phyloP scores from a whole-genome alignment of 2,113 vertebrate genomes.

The Desmodus rotundus region DNA sequence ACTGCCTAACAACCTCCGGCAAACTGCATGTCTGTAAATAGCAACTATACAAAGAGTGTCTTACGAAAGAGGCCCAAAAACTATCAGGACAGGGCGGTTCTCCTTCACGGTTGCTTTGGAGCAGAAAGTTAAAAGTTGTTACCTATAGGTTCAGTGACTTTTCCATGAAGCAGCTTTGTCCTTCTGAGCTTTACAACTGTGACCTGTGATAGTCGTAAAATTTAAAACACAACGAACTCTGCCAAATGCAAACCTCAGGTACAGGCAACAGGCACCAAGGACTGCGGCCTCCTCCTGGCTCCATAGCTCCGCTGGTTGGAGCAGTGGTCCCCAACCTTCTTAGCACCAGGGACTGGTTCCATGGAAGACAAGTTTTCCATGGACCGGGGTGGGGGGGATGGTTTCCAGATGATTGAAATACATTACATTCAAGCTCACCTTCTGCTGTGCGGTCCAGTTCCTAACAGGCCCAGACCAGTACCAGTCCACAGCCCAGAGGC shows the following conservation, averaged over 20 bases:
- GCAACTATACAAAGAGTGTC: conserved; percentile 28
- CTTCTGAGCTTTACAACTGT: background rate
- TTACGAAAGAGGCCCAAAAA: background rate
- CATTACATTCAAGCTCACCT: no score
- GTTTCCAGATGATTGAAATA: no score
- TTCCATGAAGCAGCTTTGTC: background rate
- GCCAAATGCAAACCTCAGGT: background rate
- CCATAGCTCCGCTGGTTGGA: no score
- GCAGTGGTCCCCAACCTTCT: no score
- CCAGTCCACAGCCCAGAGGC: no score
- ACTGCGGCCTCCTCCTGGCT: no score
- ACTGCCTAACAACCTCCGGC: conserved; percentile 32
- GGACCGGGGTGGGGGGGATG: no score
- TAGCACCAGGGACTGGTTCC: no score
- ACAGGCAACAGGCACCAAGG: background rate
- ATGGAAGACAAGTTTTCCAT: no score
- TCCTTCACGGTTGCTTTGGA: background rate
- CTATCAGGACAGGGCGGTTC: background rate
- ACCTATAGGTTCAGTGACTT: background rate
- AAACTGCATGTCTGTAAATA: conserved; percentile 56
- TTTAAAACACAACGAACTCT: background rate
- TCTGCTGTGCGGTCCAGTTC: no score
- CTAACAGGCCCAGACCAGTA: no score
- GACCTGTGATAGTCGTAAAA: background rate
- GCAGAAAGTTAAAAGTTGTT: background rate